Evolutionary conservation across 2,797 vertebrate genomes (phyloP).

Genomic region (Megaceryle alcyon): DNA sequence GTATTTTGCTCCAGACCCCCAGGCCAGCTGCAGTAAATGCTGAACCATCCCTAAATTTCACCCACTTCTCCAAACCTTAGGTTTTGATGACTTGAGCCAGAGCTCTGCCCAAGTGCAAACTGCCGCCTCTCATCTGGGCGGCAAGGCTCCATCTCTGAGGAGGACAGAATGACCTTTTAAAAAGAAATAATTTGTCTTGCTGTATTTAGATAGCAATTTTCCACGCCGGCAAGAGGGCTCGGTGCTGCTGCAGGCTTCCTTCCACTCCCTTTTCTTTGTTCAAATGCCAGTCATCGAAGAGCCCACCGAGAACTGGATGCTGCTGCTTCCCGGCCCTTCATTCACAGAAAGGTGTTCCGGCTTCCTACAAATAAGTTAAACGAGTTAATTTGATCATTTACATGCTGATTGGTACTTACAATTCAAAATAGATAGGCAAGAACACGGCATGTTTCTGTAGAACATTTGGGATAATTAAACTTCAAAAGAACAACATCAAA

Average conservation of each 20-base stretch:
- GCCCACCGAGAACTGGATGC: background rate
- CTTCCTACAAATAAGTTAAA: constrained; percentile 54
- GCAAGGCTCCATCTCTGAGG: background rate
- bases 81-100: background rate
- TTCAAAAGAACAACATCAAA: constrained; percentile 63
- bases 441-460: constrained; percentile 55
- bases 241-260: background rate
- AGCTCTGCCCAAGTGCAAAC: background rate
- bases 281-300: background rate
- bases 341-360: constrained; percentile 48
- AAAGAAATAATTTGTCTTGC: background rate
- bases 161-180: background rate
- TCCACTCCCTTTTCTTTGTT: background rate
- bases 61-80: background rate
- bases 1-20: background rate
- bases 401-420: constrained; percentile 66
- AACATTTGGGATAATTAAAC: constrained; percentile 71
- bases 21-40: background rate
- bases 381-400: constrained; percentile 69
- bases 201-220: constrained; percentile 17
- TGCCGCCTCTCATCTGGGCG: background rate
- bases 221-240: background rate
- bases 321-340: background rate
- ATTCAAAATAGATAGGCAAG: constrained; percentile 59
- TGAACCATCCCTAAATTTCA: background rate